Conservation (phyloP, 2,888 invertebrate genomes). For the Sarcophaga caerulescens region DNA sequence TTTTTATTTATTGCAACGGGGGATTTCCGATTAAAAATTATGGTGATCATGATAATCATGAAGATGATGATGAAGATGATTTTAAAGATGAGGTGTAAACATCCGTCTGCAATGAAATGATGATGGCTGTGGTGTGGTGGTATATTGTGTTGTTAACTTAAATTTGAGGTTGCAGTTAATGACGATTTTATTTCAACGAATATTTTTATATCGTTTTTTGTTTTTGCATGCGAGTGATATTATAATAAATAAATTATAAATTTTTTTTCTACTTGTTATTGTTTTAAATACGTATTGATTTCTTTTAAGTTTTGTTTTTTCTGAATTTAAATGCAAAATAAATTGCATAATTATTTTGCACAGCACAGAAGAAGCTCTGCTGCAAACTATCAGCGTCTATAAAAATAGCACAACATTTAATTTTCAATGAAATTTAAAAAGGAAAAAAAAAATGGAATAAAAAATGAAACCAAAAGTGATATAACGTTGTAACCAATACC, state of each 20-base stretch:
- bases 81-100: conserved; percentile 15
- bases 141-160: conserved; percentile 7
- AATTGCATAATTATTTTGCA: conserved; percentile 62
- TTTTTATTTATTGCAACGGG: neutral
- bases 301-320: conserved; percentile 24
- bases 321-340: conserved; percentile 31
- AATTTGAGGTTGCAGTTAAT: conserved; percentile 63
- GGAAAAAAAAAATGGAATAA: neutral
- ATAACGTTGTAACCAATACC: conserved; percentile 64
- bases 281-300: conserved; percentile 17
- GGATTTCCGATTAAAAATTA: neutral
- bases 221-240: neutral
- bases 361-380: conserved; percentile 23
- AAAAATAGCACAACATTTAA: conserved; percentile 54
- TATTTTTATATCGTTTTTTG: neutral
- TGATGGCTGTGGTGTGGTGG: too few relatives aligned
- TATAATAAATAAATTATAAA: conserved; percentile 18
- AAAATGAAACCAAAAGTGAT: conserved; percentile 60
- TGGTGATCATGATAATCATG: neutral
- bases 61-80: neutral
- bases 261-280: conserved; percentile 24
- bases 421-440: conserved; percentile 32
- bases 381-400: neutral
- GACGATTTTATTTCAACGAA: neutral
- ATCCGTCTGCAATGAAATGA: neutral